Evolutionary conservation across 2,888 invertebrate species (phyloP).

Genomic region (Rhingia campestris): DNA sequence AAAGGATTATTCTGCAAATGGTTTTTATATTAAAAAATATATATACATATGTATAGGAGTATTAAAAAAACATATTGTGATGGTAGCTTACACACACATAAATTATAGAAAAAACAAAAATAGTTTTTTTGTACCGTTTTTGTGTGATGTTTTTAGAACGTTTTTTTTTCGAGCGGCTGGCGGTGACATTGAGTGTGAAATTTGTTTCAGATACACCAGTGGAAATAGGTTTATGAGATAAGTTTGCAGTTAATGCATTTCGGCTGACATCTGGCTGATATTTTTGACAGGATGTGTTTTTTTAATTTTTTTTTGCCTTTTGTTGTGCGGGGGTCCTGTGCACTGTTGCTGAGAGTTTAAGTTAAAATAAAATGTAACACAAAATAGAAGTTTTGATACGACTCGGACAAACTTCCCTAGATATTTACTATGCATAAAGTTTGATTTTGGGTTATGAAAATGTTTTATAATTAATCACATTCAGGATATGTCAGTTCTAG

Average conservation of each 20-base stretch:
- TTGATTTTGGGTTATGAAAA: too few species aligned
- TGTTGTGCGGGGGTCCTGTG: slow-evolving; percentile 1
- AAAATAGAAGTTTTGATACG: not conserved
- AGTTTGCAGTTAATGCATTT: slow-evolving; percentile 40
- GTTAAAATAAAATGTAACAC: not conserved
- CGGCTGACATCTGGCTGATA: slow-evolving; percentile 40
- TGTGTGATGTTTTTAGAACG: slow-evolving; percentile 28
- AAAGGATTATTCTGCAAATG: slow-evolving; percentile 51
- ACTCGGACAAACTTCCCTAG: too few species aligned
- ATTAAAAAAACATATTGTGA: slow-evolving; percentile 49
- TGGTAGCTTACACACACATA: slow-evolving; percentile 27
- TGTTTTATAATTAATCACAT: too few species aligned
- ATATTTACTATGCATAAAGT: too few species aligned
- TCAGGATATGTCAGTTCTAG: too few species aligned
- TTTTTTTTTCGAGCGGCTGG: not conserved
- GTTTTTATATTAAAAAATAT: slow-evolving; percentile 3
- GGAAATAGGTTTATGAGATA: slow-evolving; percentile 32
- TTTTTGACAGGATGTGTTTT: slow-evolving; percentile 43
- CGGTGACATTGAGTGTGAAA: slow-evolving; percentile 17
- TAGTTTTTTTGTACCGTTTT: not conserved
- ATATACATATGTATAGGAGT: not conserved
- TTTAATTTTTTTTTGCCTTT: slow-evolving; percentile 4
- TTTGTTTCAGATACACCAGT: slow-evolving; percentile 11
- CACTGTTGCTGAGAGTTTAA: not conserved
- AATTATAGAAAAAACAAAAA: slow-evolving; percentile 39